Conservation (phyloP, 2,888 invertebrate genomes). For the Himalopsyche kuldschensis region DNA sequence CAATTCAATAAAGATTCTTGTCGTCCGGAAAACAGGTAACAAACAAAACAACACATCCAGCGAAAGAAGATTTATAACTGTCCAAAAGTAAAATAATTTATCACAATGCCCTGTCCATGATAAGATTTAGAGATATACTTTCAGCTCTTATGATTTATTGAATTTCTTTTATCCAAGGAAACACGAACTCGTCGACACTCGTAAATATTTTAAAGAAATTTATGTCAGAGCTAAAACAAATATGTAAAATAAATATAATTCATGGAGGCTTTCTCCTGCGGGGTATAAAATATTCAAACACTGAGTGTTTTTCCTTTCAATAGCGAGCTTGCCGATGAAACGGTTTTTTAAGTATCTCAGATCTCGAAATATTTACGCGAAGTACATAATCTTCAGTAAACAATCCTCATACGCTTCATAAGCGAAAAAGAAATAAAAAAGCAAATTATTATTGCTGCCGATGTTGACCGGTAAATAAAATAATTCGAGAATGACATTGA, state of each 20-base stretch:
- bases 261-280: neutral
- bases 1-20: neutral
- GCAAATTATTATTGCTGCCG: too few relatives aligned
- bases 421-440: too few relatives aligned
- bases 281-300: neutral
- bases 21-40: neutral
- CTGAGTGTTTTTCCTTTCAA: too few relatives aligned
- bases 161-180: neutral
- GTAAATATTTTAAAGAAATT: neutral
- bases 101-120: neutral
- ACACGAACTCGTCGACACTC: neutral
- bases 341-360: too few relatives aligned
- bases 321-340: too few relatives aligned
- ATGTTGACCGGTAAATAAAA: too few relatives aligned
- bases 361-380: too few relatives aligned
- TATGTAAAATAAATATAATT: neutral
- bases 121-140: neutral
- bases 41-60: neutral
- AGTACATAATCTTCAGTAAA: too few relatives aligned
- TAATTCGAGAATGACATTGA: too few relatives aligned
- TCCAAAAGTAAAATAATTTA: neutral
- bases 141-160: neutral
- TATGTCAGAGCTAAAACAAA: neutral
- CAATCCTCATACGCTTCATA: too few relatives aligned
- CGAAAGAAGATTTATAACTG: neutral